Conservation (phyloP, 2,797 vertebrate genomes). For the Carcharodon carcharias region DNA sequence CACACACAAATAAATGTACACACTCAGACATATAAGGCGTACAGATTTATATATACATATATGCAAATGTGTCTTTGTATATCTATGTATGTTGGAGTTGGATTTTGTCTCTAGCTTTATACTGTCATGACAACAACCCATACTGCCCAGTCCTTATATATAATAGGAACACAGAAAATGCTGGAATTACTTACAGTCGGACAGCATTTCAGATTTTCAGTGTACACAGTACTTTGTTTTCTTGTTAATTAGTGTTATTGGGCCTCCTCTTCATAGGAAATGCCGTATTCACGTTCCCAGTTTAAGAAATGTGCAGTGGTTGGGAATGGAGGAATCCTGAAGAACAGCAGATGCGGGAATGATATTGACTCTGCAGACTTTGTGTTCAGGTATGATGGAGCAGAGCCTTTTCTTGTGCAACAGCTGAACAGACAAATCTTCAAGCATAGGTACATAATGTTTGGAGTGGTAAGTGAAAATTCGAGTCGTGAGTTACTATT, state of each 20-base stretch:
- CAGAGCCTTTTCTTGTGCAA: neutral
- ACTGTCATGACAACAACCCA: neutral
- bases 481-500: too few species aligned
- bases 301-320: constrained; percentile 95
- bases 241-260: constrained; percentile 35
- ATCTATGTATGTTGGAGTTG: neutral
- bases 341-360: constrained; percentile 87
- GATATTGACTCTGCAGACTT: constrained; percentile 93
- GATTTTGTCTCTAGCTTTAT: neutral
- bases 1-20: neutral
- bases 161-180: too few species aligned
- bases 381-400: constrained; percentile 74
- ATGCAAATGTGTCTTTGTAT: neutral
- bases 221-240: neutral
- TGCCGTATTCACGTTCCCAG: constrained; percentile 91
- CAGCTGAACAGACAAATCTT: neutral
- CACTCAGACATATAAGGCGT: neutral
- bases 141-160: constrained; percentile 37
- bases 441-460: neutral
- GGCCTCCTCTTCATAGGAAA: constrained; percentile 67
- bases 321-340: constrained; percentile 95
- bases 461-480: too few species aligned
- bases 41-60: neutral
- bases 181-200: neutral
- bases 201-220: neutral